A percentile compares a stretch with the other conserved stretches of the same genome.
These are phyloP conservation scores for Tadarida brasiliensis DNA, from an alignment of 2,797 vertebrate species.

Conservation along the genomic window DNA sequence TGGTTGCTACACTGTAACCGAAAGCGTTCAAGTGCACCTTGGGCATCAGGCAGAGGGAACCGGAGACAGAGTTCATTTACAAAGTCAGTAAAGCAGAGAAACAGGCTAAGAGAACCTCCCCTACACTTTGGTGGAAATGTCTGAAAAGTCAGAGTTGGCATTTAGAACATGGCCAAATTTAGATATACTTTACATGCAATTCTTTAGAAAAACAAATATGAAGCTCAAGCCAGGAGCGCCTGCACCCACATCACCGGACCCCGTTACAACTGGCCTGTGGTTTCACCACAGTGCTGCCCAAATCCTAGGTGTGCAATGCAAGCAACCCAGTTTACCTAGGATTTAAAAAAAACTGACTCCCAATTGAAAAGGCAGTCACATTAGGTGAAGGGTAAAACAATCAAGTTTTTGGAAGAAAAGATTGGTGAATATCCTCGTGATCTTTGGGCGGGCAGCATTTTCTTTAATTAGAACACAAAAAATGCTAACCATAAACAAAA, in stretches of 20 bases:
- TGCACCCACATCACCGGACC: not conserved
- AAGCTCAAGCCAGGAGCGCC: not conserved
- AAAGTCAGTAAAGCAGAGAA: not conserved
- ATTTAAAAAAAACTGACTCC: not conserved
- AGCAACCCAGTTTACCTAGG: not conserved
- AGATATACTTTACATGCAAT: not conserved
- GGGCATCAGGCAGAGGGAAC: too few species aligned
- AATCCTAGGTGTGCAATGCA: not conserved
- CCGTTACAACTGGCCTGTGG: not conserved
- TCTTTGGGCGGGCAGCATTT: not conserved
- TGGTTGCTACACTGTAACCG: rapidly evolving
- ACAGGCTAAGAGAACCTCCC: not conserved
- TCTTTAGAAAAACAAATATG: not conserved
- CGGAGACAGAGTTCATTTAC: not conserved
- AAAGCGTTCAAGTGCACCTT: not conserved
- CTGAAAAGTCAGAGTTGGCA: not conserved
- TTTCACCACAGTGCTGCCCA: not conserved
- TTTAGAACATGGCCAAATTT: not conserved
- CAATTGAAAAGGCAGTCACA: not conserved
- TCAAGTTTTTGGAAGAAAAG: slow-evolving; percentile 9
- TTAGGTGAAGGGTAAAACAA: not conserved
- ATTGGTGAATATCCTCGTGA: not conserved
- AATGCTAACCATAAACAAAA: not conserved
- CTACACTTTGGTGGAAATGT: not conserved
- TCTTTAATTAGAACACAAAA: not conserved